Evolutionary conservation across 2,797 vertebrate species (phyloP).

Genomic region (Rhinogobio ventralis): DNA sequence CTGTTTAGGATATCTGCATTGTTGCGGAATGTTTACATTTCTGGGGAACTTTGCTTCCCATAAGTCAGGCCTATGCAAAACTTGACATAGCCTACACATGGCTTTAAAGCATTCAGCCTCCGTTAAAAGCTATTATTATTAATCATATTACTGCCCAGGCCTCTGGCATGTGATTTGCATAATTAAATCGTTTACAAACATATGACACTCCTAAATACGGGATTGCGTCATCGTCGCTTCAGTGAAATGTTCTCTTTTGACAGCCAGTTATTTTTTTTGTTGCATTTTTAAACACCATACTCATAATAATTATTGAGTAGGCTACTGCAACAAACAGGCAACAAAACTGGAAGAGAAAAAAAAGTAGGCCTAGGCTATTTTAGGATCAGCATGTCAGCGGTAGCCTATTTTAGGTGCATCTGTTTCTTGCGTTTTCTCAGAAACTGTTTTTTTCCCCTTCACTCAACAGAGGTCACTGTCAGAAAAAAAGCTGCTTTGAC

Average conservation of each 20-base stretch:
- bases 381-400: background rate
- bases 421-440: too few relatives aligned
- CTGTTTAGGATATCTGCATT: background rate
- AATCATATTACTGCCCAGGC: background rate
- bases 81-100: too few relatives aligned
- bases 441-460: background rate
- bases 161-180: background rate
- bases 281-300: too few relatives aligned
- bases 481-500: background rate
- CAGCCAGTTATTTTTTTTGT: too few relatives aligned
- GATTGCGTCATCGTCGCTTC: background rate
- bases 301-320: too few relatives aligned
- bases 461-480: background rate
- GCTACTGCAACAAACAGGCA: too few relatives aligned
- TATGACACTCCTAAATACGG: background rate
- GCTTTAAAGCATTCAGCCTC: background rate
- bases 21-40: background rate
- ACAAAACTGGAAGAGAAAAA: background rate
- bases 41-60: too few relatives aligned
- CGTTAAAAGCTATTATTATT: background rate
- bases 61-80: background rate
- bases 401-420: background rate
- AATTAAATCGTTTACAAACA: background rate
- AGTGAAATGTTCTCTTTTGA: background rate
- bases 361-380: background rate